phyloP scores from a whole-genome alignment of 1,140 invertebrate species.

The Drosophila athabasca region DNA sequence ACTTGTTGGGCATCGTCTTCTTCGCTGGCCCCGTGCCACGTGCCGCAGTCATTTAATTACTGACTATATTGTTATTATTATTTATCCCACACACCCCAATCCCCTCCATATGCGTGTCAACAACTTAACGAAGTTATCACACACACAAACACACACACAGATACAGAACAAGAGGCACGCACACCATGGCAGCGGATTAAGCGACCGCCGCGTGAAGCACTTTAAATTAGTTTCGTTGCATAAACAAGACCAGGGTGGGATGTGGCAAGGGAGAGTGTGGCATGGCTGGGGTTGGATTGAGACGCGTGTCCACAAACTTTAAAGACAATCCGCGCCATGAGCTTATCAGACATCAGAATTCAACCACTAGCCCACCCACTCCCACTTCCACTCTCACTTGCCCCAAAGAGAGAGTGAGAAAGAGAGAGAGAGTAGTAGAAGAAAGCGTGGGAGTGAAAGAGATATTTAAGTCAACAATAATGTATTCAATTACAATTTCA shows the following conservation, averaged over 20 bases:
- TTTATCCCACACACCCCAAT: constrained; percentile 10
- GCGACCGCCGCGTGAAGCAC: constrained; percentile 72
- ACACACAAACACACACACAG: constrained; percentile 55
- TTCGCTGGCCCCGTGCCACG: constrained; percentile 40
- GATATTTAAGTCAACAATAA: constrained; percentile 17
- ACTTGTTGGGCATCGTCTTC: constrained; percentile 7
- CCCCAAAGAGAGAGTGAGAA: constrained; percentile 4
- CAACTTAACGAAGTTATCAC: constrained; percentile 77
- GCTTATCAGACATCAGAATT: constrained; percentile 44
- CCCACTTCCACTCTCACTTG: constrained; percentile 24
- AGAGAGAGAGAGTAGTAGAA: too few species aligned
- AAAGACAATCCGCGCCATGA: constrained; percentile 36
- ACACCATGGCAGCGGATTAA: constrained; percentile 56
- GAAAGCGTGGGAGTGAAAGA: too few species aligned
- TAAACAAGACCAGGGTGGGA: constrained; percentile 49
- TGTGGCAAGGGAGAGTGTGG: too few species aligned
- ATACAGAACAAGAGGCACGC: constrained; percentile 6
- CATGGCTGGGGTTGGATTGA: constrained; percentile 6
- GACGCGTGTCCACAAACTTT: constrained; percentile 42
- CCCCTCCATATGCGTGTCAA: constrained; percentile 45
- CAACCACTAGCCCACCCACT: constrained; percentile 14
- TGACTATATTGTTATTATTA: constrained; percentile 69
- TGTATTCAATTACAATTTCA: constrained; percentile 75
- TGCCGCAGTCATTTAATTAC: constrained; percentile 72
- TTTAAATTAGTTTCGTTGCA: constrained; percentile 80